Base-by-base conservation (phyloP, 53 echinoderm and acorn worm genomes). In the Crossaster papposus region DNA sequence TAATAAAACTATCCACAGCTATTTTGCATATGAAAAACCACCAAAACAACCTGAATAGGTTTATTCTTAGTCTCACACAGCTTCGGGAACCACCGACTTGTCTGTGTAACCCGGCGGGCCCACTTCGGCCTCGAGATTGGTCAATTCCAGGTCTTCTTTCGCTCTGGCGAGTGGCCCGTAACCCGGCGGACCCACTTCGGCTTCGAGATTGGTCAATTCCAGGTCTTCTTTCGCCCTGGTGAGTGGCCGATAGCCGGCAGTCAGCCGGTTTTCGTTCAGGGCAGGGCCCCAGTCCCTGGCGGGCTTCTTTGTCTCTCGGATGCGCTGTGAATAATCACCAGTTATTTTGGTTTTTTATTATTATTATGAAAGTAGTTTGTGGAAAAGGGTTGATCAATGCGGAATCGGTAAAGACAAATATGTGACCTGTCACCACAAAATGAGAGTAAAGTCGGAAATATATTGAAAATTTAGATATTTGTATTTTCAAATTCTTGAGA, bases 211-310 rank as follows among this genome's bases (percentile, higher is more conserved):
- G 33, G 31, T 29, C 11, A 28, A 26, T 72, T 85, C 85, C 73
- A 85, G 36, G 28, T 85, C 72, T 28, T 85, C 85, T 30, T 85
- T 73, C 18, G 20, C 37, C 18, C 53, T 32, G 28, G 90, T 83
- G 36, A 83, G 83, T 12, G 37, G 75, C 51, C 50, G 31, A 83
- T 98, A 98, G 2, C 94, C 98, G 23, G 95, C 94, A 7, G 22
- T 72, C 52, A 93, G 80, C 17, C 98, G 95, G 85, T 98, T 87
- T 14, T 86, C 90, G 58, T 95, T 93, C 12, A 90, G 54, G 9
- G 96, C 94, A 4, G 98, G 98, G 30, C 98, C 98, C 98, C 98
- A 98, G 30, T 91, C 93, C 75, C 80, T 78, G 2, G 96, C 37
- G 8, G 98, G 96, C 33, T 79, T 90, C 13, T 91, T 33, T 22